Base-by-base conservation (phyloP, 2,888 invertebrate genomes). In the Tubiluchus corallicola region DNA sequence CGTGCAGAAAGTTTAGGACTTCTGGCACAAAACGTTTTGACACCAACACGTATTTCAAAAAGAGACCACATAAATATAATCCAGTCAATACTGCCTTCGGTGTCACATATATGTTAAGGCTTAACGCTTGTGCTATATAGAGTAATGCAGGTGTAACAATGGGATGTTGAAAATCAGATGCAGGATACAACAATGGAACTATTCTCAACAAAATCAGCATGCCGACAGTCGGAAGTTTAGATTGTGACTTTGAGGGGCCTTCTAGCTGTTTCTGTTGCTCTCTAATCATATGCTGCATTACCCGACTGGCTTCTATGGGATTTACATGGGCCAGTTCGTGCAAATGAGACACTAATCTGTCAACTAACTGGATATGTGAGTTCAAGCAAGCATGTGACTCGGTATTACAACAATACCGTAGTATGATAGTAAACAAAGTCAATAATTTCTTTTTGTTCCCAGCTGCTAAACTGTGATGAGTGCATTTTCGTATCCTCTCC, bases 161-260 rank as follows among this genome's bases (percentile, higher is more conserved):
- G 0, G 78, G 77, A 70, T 94, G 92, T 37, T 77, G 71, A 60
- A 79, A 84, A 65, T 94, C 92, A 0, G 90, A 87, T 0, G 87
- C 78, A 1, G 90, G 81, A 64, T 82, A 94, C 44, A 92, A 60
- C 38, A 79, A 63, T 4, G 80, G 76, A 2, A 84, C 71, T 50
- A 85, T 57, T 66, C 88, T 87, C 48, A 92, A 76, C 19, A 42
- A n/a, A 39, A 44, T 29, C 21, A 48, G 16, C n/a, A 29, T 29
- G n/a, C n/a, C n/a, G n/a, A n/a, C n/a, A n/a, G n/a, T n/a, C n/a
- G n/a, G n/a, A n/a, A n/a, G n/a, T n/a, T n/a, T n/a, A n/a, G n/a
- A n/a, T n/a, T n/a, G n/a, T n/a, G n/a, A n/a, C n/a, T n/a, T n/a
- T n/a, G n/a, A n/a, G n/a, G n/a, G n/a, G n/a, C n/a, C n/a, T n/a